Conservation (phyloP, 2,113 vertebrate genomes). For the Typhlomys cinereus region DNA sequence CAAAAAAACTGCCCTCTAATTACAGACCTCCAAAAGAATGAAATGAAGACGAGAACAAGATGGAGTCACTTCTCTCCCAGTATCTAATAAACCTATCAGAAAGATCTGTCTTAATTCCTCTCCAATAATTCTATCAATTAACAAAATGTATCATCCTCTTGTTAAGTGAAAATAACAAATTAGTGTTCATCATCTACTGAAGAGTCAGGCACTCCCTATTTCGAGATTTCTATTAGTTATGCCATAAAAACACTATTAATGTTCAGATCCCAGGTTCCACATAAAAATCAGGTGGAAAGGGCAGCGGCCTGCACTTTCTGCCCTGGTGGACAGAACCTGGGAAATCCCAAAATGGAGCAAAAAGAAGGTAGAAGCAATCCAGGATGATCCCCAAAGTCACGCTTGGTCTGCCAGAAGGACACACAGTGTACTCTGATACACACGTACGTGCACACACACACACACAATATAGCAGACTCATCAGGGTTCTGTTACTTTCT, state of each 20-base stretch:
- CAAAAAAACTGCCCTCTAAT: neutral
- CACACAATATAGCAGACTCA: too few species aligned
- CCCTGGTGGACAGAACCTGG: too few species aligned
- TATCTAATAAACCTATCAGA: neutral
- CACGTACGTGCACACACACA: too few species aligned
- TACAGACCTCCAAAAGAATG: neutral
- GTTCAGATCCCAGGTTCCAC: neutral
- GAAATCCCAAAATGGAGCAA: too few species aligned
- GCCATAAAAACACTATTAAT: slow-evolving; percentile 17
- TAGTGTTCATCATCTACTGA: neutral
- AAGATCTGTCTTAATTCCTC: neutral
- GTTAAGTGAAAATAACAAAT: neutral
- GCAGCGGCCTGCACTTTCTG: too few species aligned
- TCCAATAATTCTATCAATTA: neutral
- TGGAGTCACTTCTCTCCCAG: neutral
- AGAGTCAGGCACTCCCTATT: neutral
- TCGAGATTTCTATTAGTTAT: neutral
- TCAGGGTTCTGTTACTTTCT: slow-evolving; percentile 2
- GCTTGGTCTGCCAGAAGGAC: too few species aligned
- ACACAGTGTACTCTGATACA: too few species aligned
- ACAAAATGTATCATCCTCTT: slow-evolving; percentile 13
- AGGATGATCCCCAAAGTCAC: too few species aligned
- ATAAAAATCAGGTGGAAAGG: too few species aligned
- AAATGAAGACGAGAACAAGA: neutral
- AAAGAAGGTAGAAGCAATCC: too few species aligned